Conservation (phyloP, 2,113 vertebrate genomes). For the Scomber colias region DNA sequence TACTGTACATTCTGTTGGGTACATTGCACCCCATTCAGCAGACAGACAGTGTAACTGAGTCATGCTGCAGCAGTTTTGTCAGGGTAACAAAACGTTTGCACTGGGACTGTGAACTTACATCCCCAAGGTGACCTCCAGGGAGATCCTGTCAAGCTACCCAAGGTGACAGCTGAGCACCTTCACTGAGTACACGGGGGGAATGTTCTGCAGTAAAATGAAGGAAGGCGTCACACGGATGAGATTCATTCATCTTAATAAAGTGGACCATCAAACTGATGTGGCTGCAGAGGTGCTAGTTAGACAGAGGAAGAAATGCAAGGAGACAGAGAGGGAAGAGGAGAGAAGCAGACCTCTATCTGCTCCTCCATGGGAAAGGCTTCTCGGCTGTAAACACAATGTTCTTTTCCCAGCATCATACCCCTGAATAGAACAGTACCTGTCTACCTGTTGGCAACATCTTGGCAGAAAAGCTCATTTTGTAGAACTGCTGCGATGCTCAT, state of each 20-base stretch:
- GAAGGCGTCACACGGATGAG: constrained; percentile 53
- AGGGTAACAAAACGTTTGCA: constrained; percentile 66
- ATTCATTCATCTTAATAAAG: constrained; percentile 81
- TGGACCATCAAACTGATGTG: constrained; percentile 72
- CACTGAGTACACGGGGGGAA: constrained; percentile 13
- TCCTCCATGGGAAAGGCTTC: constrained; percentile 34
- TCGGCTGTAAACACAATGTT: constrained; percentile 60
- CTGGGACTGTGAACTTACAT: constrained; percentile 59
- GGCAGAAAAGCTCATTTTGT: constrained; percentile 50
- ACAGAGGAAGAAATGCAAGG: constrained; percentile 49
- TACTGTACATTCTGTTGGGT: constrained; percentile 33
- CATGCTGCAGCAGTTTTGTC: constrained; percentile 73
- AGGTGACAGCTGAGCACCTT: constrained; percentile 67
- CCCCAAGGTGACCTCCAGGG: constrained; percentile 75
- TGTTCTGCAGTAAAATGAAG: constrained; percentile 59
- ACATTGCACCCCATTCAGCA: constrained; percentile 46
- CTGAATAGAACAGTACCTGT: constrained; percentile 55
- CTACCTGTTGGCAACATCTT: constrained; percentile 67
- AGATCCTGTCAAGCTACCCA: constrained; percentile 62
- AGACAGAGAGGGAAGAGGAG: constrained; percentile 55
- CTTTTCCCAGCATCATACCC: constrained; percentile 38
- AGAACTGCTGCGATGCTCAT: constrained; percentile 52
- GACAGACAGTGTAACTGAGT: constrained; percentile 68
- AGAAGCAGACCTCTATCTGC: constrained; percentile 18
- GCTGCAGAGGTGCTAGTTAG: constrained; percentile 67